Evolutionary conservation across 1,140 invertebrate species (phyloP).

Genomic region (Eciton burchellii): DNA sequence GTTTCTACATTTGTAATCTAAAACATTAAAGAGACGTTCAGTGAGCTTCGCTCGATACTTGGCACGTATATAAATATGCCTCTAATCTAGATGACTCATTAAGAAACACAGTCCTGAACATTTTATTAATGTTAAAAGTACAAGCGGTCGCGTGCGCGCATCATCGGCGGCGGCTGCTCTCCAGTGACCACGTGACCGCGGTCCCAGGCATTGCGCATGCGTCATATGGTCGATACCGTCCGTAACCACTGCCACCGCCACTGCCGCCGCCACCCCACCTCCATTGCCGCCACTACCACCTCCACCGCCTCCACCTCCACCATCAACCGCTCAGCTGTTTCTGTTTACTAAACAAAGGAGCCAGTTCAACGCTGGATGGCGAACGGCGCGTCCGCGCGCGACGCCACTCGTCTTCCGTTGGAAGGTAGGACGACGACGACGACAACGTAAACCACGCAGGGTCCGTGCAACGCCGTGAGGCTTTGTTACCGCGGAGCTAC

Average conservation of each 20-base stretch:
- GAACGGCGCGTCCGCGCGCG: conserved; percentile 69
- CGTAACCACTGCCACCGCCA: conserved; percentile 49
- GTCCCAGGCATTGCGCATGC: conserved; percentile 30
- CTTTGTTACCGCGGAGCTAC: neutral
- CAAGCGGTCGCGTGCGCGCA: neutral
- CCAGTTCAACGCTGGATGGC: conserved; percentile 79
- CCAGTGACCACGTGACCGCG: conserved; percentile 23
- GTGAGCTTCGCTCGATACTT: too few relatives aligned
- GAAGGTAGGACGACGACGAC: neutral
- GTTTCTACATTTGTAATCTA: too few relatives aligned
- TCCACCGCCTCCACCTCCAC: conserved; percentile 62
- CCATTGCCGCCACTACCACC: conserved; percentile 51
- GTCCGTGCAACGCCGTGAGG: conserved; percentile 30
- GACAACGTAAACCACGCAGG: conserved; percentile 5
- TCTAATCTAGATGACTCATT: too few relatives aligned
- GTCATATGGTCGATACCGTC: conserved; percentile 38
- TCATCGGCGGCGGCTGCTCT: conserved; percentile 9
- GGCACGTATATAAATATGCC: too few relatives aligned
- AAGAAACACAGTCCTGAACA: neutral
- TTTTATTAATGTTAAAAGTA: neutral
- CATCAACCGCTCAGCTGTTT: conserved; percentile 80
- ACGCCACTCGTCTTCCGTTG: conserved; percentile 35
- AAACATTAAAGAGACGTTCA: too few relatives aligned
- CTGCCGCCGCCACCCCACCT: conserved; percentile 53
- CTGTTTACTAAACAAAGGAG: conserved; percentile 84